Percentiles rank a stretch among this genome's conserved stretches.
Evolutionary conservation across 2,113 vertebrate species (phyloP).

Genomic region (Ploceus nigricollis): DNA sequence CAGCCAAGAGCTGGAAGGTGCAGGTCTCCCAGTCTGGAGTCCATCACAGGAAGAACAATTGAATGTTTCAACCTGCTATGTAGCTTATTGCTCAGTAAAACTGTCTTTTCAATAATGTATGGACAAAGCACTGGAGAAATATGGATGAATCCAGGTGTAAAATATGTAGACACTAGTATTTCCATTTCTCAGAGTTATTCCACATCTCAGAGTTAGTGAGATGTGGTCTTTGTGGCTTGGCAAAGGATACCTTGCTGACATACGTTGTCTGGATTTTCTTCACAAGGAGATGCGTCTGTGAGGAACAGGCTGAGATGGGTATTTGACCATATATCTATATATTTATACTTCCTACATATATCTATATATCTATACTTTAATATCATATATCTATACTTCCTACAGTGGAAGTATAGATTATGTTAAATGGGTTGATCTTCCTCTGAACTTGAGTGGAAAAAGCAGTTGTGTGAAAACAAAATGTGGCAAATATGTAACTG

Average conservation of each 20-base stretch:
- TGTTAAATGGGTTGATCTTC: not conserved
- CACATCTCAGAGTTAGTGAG: not conserved
- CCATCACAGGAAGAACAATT: not conserved
- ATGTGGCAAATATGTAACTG: not conserved
- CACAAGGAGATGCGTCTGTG: not conserved
- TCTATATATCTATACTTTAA: no score
- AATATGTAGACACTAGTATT: not conserved
- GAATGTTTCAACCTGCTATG: rapidly evolving
- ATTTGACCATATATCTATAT: no score
- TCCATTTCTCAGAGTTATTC: not conserved
- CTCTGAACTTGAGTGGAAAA: not conserved
- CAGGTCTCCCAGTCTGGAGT: not conserved
- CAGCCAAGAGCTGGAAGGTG: not conserved
- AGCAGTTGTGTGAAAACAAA: not conserved
- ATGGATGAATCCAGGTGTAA: not conserved
- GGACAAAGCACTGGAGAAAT: not conserved
- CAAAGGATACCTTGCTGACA: not conserved
- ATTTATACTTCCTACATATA: no score
- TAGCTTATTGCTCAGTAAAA: not conserved
- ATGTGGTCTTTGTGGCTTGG: not conserved
- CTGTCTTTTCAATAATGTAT: not conserved
- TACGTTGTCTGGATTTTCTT: not conserved
- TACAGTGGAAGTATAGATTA: not conserved
- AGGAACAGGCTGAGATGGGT: not conserved
- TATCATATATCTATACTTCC: no score